Evolutionary conservation across 2,113 vertebrate species (phyloP).

Genomic region (Galeopterus variegatus): DNA sequence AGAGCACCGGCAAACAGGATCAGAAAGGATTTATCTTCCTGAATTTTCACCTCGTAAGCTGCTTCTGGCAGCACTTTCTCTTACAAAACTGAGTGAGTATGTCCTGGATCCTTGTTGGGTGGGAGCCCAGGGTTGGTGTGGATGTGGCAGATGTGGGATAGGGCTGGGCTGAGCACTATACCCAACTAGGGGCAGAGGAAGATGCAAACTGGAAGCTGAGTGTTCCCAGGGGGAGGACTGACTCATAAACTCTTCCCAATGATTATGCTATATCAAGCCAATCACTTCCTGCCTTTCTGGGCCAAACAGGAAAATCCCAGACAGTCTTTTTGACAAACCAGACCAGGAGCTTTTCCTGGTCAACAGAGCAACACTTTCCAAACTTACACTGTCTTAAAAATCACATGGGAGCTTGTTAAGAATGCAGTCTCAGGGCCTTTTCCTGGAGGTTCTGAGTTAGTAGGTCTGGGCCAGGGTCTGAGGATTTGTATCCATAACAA

Average conservation of each 20-base stretch:
- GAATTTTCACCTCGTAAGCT: neutral
- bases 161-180: rapidly evolving
- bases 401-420: neutral
- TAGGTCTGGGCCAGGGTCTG: neutral
- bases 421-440: neutral
- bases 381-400: neutral
- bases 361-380: neutral
- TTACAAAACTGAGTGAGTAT: neutral
- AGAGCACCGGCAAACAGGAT: neutral
- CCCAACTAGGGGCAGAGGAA: neutral
- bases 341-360: neutral
- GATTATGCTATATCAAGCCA: neutral
- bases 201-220: neutral
- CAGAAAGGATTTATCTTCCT: neutral
- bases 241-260: neutral
- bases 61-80: neutral
- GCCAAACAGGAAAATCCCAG: neutral
- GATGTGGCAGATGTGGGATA: too few species aligned
- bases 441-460: neutral
- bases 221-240: neutral
- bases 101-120: neutral
- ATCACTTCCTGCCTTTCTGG: neutral
- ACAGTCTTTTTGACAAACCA: neutral
- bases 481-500: neutral
- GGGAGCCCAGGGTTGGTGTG: neutral